Conservation (phyloP, 2,797 vertebrate genomes). For the Hozukius guyotensis region DNA sequence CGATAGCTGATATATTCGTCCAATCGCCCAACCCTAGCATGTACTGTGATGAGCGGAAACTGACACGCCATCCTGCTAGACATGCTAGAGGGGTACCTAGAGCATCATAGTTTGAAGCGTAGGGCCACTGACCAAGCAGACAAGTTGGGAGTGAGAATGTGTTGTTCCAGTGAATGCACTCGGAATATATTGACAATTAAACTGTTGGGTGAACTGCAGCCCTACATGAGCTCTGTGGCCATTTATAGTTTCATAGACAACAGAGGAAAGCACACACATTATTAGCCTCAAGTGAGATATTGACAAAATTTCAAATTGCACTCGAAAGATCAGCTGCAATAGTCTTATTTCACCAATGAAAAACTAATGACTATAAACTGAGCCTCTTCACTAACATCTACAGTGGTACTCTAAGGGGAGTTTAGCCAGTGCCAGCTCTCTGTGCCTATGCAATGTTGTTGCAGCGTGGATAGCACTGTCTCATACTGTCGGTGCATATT, state of each 20-base stretch:
- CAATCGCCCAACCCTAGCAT: too few relatives aligned
- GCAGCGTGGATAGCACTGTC: conserved; percentile 1
- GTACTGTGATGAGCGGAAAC: too few relatives aligned
- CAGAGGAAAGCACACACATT: not conserved
- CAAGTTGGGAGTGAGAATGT: not conserved
- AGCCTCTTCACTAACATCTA: not conserved
- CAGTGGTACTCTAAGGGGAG: not conserved
- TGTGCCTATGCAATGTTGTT: conserved; percentile 1
- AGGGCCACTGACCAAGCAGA: not conserved
- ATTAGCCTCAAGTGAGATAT: not conserved
- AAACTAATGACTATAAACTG: not conserved
- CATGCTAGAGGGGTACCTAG: too few relatives aligned
- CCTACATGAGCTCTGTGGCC: not conserved
- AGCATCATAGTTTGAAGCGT: too few relatives aligned
- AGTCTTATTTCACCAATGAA: not conserved
- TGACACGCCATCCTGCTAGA: too few relatives aligned
- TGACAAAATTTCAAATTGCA: not conserved
- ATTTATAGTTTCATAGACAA: not conserved
- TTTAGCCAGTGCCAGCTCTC: not conserved
- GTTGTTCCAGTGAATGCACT: not conserved
- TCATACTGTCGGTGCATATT: conserved; percentile 42
- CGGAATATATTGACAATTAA: not conserved
- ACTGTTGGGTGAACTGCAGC: not conserved
- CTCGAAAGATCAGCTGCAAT: not conserved
- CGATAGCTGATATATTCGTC: too few relatives aligned